Conservation (phyloP, 2,888 invertebrate species). For the Apomyelois bistriatella region DNA sequence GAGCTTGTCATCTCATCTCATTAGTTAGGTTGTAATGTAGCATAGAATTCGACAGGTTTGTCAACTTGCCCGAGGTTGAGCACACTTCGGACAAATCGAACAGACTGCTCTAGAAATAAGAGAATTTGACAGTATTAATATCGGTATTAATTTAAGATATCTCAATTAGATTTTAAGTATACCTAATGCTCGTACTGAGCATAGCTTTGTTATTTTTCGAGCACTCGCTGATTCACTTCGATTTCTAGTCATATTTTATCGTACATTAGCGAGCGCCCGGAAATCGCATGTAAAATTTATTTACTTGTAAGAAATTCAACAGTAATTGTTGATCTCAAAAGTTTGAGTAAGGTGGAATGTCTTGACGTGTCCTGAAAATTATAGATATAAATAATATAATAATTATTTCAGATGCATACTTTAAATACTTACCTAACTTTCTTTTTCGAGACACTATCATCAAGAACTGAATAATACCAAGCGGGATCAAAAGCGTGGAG, state of each 20-base stretch:
- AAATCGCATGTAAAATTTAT: conserved; percentile 1
- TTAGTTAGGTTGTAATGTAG: not conserved
- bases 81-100: conserved; percentile 23
- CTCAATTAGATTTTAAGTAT: conserved; percentile 35
- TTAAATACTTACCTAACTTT: no score
- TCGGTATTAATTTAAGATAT: conserved; percentile 45
- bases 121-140: conserved; percentile 48
- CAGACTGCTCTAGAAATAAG: conserved; percentile 35
- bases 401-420: no score
- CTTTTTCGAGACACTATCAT: no score
- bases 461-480: no score
- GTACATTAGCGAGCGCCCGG: conserved; percentile 33
- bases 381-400: no score
- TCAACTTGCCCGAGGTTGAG: conserved; percentile 13
- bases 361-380: no score
- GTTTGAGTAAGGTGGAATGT: not conserved
- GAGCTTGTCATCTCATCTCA: conserved; percentile 7
- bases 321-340: conserved; percentile 32
- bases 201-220: conserved; percentile 41
- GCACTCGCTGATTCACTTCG: conserved; percentile 35
- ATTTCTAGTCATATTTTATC: conserved; percentile 24
- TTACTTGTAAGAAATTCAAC: not conserved
- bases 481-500: no score
- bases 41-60: conserved; percentile 10
- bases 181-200: conserved; percentile 38